These are phyloP conservation scores for Holothuria scabra DNA, from an alignment of 53 echinoderm and acorn worm species.

Conservation along the genomic window DNA sequence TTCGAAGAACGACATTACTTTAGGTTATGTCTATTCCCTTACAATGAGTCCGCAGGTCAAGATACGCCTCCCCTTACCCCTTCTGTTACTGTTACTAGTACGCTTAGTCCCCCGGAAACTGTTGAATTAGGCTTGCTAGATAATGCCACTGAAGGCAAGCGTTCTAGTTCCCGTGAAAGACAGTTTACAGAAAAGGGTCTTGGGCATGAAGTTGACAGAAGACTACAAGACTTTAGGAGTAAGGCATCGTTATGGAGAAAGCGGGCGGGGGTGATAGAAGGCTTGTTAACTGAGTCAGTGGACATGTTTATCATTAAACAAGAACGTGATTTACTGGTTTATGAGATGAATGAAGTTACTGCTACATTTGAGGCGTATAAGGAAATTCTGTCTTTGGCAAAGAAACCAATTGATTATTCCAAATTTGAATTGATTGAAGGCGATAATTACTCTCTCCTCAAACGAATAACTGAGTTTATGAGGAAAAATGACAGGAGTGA, in stretches of 20 bases:
- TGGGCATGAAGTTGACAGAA: conserved; percentile 7
- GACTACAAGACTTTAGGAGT: not conserved
- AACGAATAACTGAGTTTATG: not conserved
- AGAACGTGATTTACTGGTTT: conserved; percentile 18
- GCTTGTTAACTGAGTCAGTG: not conserved
- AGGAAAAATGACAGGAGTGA: not conserved
- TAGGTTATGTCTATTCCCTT: no score
- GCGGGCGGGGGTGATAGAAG: not conserved
- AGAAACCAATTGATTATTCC: conserved; percentile 1
- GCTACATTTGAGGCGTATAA: not conserved
- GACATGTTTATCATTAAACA: not conserved
- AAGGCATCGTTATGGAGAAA: not conserved
- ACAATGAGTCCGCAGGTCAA: no score
- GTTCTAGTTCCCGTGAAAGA: not conserved
- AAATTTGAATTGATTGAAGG: conserved; percentile 4
- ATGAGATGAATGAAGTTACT: conserved; percentile 21
- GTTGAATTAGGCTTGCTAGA: no score
- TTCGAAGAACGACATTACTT: no score
- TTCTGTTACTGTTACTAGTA: no score
- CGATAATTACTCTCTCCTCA: not conserved
- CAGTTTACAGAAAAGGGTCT: conserved; percentile 18
- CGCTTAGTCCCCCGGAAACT: no score
- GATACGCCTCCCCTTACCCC: no score
- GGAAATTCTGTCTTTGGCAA: conserved; percentile 17
- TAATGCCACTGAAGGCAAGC: no score